phyloP scores from a whole-genome alignment of 2,797 vertebrate species.

The Trachops cirrhosus region DNA sequence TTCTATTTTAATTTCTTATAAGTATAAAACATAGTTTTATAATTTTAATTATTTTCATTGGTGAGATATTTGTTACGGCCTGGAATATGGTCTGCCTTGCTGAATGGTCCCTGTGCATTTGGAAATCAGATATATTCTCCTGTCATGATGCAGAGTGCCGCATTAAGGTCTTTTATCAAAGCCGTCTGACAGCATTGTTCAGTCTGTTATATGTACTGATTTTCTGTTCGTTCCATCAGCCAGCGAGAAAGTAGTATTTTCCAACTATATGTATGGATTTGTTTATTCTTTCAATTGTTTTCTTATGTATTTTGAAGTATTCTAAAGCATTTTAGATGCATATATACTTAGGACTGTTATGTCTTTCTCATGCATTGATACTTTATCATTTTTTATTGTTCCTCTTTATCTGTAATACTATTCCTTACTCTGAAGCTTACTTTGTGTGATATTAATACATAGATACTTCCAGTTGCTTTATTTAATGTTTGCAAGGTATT shows the following conservation, averaged over 20 bases:
- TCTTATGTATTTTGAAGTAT: neutral
- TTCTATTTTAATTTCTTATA: neutral
- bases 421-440: neutral
- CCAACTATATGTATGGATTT: neutral
- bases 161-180: neutral
- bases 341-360: neutral
- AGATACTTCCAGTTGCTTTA: neutral
- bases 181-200: neutral
- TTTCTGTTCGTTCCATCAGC: neutral
- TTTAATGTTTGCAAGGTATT: neutral
- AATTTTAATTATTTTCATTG: neutral
- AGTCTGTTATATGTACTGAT: neutral
- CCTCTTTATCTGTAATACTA: neutral
- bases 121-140: neutral
- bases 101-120: neutral
- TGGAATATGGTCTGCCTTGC: neutral
- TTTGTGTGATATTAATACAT: neutral
- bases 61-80: neutral
- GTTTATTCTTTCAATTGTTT: neutral
- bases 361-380: neutral
- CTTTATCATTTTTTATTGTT: neutral
- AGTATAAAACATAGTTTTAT: neutral
- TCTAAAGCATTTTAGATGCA: neutral
- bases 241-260: neutral
- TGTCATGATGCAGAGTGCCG: neutral